Conservation (phyloP, 2,797 vertebrate genomes). For the Tinamus major region DNA sequence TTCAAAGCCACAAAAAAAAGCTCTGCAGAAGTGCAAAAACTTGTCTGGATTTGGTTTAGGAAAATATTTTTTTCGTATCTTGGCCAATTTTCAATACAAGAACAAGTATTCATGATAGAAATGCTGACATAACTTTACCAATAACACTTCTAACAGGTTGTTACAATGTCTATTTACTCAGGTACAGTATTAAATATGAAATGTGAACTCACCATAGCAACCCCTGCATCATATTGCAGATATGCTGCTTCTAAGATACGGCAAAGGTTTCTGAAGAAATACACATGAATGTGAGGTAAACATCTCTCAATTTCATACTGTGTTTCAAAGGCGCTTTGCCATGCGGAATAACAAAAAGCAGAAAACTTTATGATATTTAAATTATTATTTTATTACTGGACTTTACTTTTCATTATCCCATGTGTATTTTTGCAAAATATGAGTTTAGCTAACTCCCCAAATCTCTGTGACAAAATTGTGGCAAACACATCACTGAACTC, state of each 20-base stretch:
- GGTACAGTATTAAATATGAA: conserved; percentile 68
- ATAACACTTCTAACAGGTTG: conserved; percentile 8
- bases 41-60: neutral
- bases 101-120: conserved; percentile 53
- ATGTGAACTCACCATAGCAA: conserved; percentile 70
- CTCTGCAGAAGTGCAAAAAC: neutral
- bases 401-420: neutral
- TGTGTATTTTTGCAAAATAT: neutral
- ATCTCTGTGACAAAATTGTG: neutral
- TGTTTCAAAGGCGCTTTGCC: neutral
- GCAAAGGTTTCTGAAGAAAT: conserved; percentile 35
- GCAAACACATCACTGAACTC: neutral
- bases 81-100: conserved; percentile 10
- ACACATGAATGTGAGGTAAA: conserved; percentile 45
- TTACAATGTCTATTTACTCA: conserved; percentile 69
- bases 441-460: neutral
- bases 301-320: conserved; percentile 10
- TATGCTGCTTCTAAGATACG: conserved; percentile 70
- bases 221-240: conserved; percentile 42
- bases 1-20: neutral
- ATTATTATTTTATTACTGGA: neutral
- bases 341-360: neutral
- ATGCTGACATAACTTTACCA: conserved; percentile 60
- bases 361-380: neutral
- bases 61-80: neutral